Conservation (phyloP, 2,797 vertebrate genomes). For the Pelobates cultripes region DNA sequence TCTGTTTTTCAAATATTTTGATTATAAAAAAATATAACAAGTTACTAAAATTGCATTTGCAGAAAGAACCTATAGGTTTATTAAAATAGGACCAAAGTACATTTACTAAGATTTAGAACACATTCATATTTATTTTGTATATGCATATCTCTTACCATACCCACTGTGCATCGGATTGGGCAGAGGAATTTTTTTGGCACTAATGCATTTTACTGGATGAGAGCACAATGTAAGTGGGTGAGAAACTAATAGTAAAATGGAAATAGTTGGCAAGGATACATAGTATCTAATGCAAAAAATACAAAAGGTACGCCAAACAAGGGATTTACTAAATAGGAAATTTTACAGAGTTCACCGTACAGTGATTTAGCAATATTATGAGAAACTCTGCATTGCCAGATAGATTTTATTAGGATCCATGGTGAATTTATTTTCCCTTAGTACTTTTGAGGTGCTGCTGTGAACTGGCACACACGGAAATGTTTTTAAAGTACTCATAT, state of each 20-base stretch:
- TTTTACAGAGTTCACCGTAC: constrained; percentile 44
- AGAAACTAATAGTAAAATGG: constrained; percentile 37
- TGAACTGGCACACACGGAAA: constrained; percentile 48
- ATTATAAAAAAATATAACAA: no score
- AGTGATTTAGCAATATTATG: constrained; percentile 40
- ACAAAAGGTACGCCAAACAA: constrained; percentile 45
- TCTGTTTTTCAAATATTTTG: no score
- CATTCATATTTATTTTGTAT: background rate
- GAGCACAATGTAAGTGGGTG: constrained; percentile 18
- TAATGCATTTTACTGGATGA: constrained; percentile 8
- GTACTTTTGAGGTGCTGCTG: constrained; percentile 40
- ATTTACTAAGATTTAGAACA: no score
- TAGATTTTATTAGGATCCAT: constrained; percentile 48
- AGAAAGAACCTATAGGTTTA: no score
- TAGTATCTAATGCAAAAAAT: constrained; percentile 35
- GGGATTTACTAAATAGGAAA: constrained; percentile 33
- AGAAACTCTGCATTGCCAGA: constrained; percentile 37
- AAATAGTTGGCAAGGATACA: constrained; percentile 35
- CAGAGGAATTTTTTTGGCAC: constrained; percentile 5
- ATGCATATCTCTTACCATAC: background rate
- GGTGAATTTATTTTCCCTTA: constrained; percentile 34
- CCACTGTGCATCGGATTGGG: background rate
- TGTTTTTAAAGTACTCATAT: constrained; percentile 45
- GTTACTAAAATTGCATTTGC: no score
- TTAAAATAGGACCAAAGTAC: no score